phyloP scores from a whole-genome alignment of 1,140 invertebrate genomes.

The Listronotus oregonensis region DNA sequence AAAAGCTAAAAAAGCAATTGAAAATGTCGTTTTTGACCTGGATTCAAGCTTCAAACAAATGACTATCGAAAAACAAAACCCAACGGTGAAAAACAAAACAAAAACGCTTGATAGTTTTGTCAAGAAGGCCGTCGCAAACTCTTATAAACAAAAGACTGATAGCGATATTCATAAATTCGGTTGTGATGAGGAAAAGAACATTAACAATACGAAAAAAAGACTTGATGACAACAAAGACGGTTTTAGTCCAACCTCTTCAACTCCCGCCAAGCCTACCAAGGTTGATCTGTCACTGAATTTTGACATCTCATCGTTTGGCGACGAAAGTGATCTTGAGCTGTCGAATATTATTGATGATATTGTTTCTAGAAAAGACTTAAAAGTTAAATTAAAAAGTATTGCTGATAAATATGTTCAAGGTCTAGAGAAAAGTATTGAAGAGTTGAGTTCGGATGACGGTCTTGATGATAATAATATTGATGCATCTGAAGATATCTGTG shows the following conservation, averaged over 20 bases:
- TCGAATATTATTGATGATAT: constrained; percentile 67
- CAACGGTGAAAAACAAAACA: constrained; percentile 18
- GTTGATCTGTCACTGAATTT: constrained; percentile 45
- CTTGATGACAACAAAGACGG: constrained; percentile 24
- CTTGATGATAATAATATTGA: neutral
- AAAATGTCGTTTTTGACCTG: neutral
- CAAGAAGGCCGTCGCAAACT: constrained; percentile 32
- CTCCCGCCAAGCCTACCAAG: constrained; percentile 40
- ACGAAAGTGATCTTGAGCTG: constrained; percentile 60
- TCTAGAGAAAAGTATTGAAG: neutral
- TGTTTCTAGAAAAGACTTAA: constrained; percentile 43
- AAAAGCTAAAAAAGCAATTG: constrained; percentile 1
- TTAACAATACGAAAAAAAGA: too few relatives aligned
- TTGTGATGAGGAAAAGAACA: too few relatives aligned
- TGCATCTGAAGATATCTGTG: too few relatives aligned
- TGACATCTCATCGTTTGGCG: constrained; percentile 51
- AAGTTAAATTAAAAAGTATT: constrained; percentile 6
- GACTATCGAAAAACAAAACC: constrained; percentile 13
- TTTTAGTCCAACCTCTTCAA: constrained; percentile 16
- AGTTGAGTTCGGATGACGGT: constrained; percentile 25
- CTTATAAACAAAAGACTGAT: constrained; percentile 15
- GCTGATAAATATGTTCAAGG: constrained; percentile 14
- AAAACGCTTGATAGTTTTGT: constrained; percentile 39
- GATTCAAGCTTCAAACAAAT: constrained; percentile 5
- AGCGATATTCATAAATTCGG: neutral